phyloP scores from a whole-genome alignment of 2,888 invertebrate genomes.

The Aphodius granarius region DNA sequence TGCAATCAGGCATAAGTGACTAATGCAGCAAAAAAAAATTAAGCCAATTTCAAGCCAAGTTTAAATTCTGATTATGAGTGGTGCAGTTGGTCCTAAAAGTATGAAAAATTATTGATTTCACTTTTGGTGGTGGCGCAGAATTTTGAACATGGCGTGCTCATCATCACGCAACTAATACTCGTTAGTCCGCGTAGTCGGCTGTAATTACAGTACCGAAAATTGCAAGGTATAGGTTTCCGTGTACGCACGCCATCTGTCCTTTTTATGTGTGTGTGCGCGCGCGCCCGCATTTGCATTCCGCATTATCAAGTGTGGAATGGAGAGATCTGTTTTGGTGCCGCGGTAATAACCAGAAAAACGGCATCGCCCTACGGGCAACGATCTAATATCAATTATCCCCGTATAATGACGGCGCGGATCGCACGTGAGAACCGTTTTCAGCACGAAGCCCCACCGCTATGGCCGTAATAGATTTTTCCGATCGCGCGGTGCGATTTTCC shows the following conservation, averaged over 20 bases:
- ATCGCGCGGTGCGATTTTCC: background rate
- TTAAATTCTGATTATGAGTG: no score
- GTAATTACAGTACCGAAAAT: background rate
- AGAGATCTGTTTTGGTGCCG: background rate
- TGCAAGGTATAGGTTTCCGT: background rate
- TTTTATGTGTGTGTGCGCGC: background rate
- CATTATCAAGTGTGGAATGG: background rate
- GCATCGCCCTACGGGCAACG: background rate
- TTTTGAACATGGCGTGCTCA: background rate
- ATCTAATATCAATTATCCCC: background rate
- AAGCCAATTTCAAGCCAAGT: no score
- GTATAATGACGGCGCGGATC: background rate
- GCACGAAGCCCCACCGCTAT: background rate
- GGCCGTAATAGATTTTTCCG: background rate
- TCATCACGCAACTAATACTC: background rate
- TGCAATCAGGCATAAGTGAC: no score
- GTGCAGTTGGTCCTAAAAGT: no score
- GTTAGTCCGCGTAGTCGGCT: background rate
- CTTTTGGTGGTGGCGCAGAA: no score
- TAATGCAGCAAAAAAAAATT: no score
- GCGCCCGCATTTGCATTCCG: background rate
- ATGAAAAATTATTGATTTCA: no score
- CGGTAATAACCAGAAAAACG: background rate
- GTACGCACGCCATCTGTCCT: background rate
- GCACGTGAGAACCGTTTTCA: background rate